Percentiles rank a stretch among this genome's conserved stretches.
phyloP scores from a whole-genome alignment of 2,113 vertebrate species.

The Holacanthus passer region DNA sequence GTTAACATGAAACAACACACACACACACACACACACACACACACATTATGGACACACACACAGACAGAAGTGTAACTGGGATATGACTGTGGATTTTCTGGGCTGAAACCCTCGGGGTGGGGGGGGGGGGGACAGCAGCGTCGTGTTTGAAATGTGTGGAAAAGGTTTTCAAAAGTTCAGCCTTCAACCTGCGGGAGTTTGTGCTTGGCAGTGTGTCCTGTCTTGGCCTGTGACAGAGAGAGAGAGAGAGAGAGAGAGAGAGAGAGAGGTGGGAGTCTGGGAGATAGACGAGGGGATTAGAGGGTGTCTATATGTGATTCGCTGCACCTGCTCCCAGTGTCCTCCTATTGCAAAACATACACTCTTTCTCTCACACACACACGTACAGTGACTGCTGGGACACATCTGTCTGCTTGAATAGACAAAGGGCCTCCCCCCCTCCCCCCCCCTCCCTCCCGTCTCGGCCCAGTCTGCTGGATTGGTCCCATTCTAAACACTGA shows the following conservation, averaged over 20 bases:
- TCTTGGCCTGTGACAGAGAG: constrained; percentile 24
- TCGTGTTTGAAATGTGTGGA: constrained; percentile 58
- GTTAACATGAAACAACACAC: neutral
- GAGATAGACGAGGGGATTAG: constrained; percentile 77
- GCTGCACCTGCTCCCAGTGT: constrained; percentile 79
- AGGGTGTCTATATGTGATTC: constrained; percentile 72
- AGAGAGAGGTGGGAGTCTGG: constrained; percentile 45
- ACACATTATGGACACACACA: neutral
- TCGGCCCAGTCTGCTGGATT: constrained; percentile 71
- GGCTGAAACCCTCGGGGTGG: constrained; percentile 22
- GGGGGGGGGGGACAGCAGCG: constrained; percentile 15
- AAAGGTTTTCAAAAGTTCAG: constrained; percentile 67
- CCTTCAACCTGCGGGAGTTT: constrained; percentile 54
- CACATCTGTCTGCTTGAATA: constrained; percentile 71
- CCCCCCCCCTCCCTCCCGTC: neutral
- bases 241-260: neutral
- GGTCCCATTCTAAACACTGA: constrained; percentile 71
- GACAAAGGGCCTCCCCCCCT: constrained; percentile 49
- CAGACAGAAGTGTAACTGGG: neutral
- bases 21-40: neutral
- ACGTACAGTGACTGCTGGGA: constrained; percentile 40
- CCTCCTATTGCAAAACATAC: constrained; percentile 50
- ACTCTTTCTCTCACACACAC: constrained; percentile 17
- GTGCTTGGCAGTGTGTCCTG: constrained; percentile 31
- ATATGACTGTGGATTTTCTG: constrained; percentile 9